Evolutionary conservation across 2,113 vertebrate species (phyloP), one percentile per base, ranked within the genome.

Genomic region (Psettodes erumei): DNA sequence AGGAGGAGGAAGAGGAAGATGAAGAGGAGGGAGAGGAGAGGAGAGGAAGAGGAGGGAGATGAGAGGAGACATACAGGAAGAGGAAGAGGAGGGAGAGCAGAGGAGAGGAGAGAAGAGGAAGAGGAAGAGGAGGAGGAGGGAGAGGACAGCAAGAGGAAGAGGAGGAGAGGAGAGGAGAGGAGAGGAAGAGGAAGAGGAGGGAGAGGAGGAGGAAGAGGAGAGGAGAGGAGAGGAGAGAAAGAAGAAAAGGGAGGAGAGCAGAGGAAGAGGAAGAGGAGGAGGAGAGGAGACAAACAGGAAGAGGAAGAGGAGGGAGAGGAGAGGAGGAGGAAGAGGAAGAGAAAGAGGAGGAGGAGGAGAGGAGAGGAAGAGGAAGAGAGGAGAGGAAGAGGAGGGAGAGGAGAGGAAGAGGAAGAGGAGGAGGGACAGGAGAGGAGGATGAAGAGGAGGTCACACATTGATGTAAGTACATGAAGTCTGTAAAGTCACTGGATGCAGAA

Each of bases 401-500:
- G 15, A 0, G 1, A 30, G 18, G 11, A 69, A 27, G 38, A 23
- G 3, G 25, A 32, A 40, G 30, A 35, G 18, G 19, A 8, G n/a
- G 12, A 23, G 23, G n/a, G 23, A 21, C 19, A 55, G 32, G 27
- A 4, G 21, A 27, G 21, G 27, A 27, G 27, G 6, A n/a, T 50
- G 18, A 50, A 13, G 38, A 3, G 12, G 3, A 12, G 16, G 43
- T 30, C 19, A 0, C 5, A 54, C 56, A 55, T 0, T 4, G 18
- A 38, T 42, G 10, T 33, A 16, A 15, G 19, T n/a, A 23, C 40
- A 25, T 43, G 6, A 58, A n/a, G n/a, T 16, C 40, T 60, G 6
- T 47, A 18, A 8, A 21, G 12, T 11, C 33, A 8, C 4, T 28
- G 4, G 19, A 65, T 66, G 27, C 3, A 38, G 27, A 62, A 96